A percentile compares a stretch with the other conserved stretches of the same genome.
These are phyloP conservation scores for Cynoglossus semilaevis DNA, from an alignment of 2,113 vertebrate genomes.

Conservation along the genomic window DNA sequence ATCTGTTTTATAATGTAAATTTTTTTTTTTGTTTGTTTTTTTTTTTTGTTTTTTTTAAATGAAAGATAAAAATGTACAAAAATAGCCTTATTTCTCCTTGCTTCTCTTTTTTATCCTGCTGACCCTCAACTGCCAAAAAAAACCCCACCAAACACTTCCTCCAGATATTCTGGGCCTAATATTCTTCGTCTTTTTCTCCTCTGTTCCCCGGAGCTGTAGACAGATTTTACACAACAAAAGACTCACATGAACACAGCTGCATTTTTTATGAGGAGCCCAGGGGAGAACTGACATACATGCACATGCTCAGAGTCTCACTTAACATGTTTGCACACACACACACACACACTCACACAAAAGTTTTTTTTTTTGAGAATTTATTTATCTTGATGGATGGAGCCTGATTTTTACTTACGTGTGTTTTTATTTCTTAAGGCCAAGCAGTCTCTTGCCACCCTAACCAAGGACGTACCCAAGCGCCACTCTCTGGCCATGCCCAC, in stretches of 20 bases:
- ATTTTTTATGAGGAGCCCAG: constrained; percentile 44
- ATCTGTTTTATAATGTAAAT: constrained; percentile 22
- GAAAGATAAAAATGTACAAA: not conserved
- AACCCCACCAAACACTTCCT: constrained; percentile 29
- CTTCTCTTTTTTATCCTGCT: constrained; percentile 2
- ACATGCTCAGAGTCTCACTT: constrained; percentile 9
- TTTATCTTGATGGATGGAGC: not conserved
- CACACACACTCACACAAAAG: not conserved
- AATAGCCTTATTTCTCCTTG: constrained; percentile 43
- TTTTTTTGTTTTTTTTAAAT: constrained; percentile 27
- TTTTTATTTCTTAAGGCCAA: constrained; percentile 82
- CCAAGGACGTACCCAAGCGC: constrained; percentile 96
- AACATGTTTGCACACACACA: not conserved
- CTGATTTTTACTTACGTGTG: constrained; percentile 1
- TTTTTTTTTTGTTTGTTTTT: too few relatives aligned
- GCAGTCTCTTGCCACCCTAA: constrained; percentile 95
- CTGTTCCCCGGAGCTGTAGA: constrained; percentile 7
- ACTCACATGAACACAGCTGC: constrained; percentile 35
- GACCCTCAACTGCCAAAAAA: constrained; percentile 4
- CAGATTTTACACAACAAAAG: constrained; percentile 47
- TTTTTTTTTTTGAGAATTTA: not conserved
- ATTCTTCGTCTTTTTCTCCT: not conserved
- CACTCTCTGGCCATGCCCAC: constrained; percentile 96
- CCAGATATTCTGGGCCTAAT: constrained; percentile 18
- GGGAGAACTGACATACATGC: constrained; percentile 9